These are phyloP conservation scores for Amniataba percoides DNA, from an alignment of 2,797 vertebrate species.

Conservation along the genomic window DNA sequence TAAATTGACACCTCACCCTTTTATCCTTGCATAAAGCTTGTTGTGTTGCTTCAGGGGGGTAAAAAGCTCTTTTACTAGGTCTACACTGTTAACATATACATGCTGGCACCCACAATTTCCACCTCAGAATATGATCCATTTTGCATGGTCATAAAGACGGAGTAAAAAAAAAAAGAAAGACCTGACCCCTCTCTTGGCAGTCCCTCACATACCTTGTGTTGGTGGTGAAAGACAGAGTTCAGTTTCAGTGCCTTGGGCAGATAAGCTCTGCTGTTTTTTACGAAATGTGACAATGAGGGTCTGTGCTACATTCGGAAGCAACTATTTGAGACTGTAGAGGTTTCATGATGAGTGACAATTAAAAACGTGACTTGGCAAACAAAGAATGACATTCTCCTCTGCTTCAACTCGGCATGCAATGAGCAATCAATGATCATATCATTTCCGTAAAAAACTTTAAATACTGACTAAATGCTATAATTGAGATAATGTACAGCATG, in stretches of 20 bases:
- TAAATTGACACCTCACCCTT: constrained; percentile 78
- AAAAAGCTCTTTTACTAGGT: constrained; percentile 41
- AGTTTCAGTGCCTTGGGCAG: constrained; percentile 65
- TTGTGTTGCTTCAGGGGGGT: constrained; percentile 61
- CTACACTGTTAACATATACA: constrained; percentile 48
- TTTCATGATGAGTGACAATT: constrained; percentile 48
- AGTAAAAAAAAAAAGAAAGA: neutral
- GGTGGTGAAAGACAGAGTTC: constrained; percentile 62
- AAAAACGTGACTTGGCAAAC: constrained; percentile 6
- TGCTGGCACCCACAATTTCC: constrained; percentile 1
- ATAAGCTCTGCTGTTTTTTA: constrained; percentile 58
- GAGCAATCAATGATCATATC: neutral
- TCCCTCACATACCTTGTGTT: constrained; percentile 43
- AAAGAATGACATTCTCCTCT: neutral
- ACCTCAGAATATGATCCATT: constrained; percentile 39
- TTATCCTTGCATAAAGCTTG: constrained; percentile 72
- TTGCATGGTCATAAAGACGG: constrained; percentile 13
- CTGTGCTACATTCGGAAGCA: constrained; percentile 60
- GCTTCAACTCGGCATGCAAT: neutral
- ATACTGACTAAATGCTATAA: neutral
- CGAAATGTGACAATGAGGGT: constrained; percentile 60
- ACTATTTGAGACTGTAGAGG: constrained; percentile 46
- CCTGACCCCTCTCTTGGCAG: constrained; percentile 41
- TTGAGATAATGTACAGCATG: neutral
- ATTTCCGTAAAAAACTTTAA: neutral